Evolutionary conservation across 2,888 invertebrate genomes (phyloP).

Genomic region (Cryptocheilus praepositus): DNA sequence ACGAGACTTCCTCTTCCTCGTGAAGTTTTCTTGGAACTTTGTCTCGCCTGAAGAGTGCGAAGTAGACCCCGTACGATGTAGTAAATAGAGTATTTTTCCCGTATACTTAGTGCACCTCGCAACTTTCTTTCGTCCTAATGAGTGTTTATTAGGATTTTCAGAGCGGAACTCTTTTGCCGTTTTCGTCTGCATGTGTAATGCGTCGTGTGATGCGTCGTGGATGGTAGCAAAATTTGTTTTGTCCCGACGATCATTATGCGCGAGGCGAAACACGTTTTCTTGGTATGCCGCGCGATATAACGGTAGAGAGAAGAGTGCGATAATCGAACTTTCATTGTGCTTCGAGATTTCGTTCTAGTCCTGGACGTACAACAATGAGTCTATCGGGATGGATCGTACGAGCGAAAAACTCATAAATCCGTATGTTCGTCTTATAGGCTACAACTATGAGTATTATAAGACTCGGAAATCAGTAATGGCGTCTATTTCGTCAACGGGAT

Average conservation of each 20-base stretch:
- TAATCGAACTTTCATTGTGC: constrained; percentile 12
- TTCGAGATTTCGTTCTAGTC: constrained; percentile 1
- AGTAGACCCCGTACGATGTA: constrained; percentile 29
- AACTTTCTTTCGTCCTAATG: too few relatives aligned
- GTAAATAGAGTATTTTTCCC: constrained; percentile 4
- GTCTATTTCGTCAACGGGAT: neutral
- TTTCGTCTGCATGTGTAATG: too few relatives aligned
- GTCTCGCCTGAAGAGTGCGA: constrained; percentile 23
- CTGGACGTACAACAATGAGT: too few relatives aligned
- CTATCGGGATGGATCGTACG: constrained; percentile 15
- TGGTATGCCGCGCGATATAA: too few relatives aligned
- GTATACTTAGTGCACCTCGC: too few relatives aligned
- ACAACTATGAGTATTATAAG: constrained; percentile 26
- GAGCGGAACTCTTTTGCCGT: too few relatives aligned
- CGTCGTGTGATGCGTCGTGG: too few relatives aligned
- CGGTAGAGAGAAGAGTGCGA: neutral
- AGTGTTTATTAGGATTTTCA: too few relatives aligned
- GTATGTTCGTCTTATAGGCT: constrained; percentile 45
- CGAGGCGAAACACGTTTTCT: too few relatives aligned
- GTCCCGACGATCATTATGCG: too few relatives aligned
- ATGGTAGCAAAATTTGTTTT: too few relatives aligned
- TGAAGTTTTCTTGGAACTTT: constrained; percentile 37
- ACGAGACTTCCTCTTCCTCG: constrained; percentile 49
- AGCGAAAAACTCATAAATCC: constrained; percentile 44
- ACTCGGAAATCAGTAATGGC: constrained; percentile 19